A percentile compares a stretch with the other conserved stretches of the same genome.
Conservation (phyloP, 2,113 vertebrate genomes). For the Muntiacus muntjak region DNA sequence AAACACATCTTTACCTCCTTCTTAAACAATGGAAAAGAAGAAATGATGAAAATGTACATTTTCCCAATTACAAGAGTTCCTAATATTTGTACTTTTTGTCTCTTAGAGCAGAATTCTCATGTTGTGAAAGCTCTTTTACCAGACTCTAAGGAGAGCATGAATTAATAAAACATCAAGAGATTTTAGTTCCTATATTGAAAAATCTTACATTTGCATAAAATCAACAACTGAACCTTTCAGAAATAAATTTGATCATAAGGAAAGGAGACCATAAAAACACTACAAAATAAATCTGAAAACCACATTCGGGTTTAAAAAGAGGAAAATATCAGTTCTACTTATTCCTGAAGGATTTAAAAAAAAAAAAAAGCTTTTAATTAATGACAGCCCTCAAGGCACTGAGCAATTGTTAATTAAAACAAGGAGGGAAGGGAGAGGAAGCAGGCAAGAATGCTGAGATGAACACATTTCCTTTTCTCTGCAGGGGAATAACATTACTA, state of each 20-base stretch:
- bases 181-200: conserved; percentile 63
- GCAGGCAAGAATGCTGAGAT: conserved; percentile 54
- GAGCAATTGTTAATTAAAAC: conserved; percentile 77
- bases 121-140: conserved; percentile 11
- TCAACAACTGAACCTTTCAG: conserved; percentile 59
- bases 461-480: conserved; percentile 62
- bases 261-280: conserved; percentile 19
- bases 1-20: conserved; percentile 30
- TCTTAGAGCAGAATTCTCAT: conserved; percentile 14
- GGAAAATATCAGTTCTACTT: conserved; percentile 66
- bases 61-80: conserved; percentile 17
- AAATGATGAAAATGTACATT: conserved; percentile 23
- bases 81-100: conserved; percentile 39
- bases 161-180: conserved; percentile 76
- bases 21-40: conserved; percentile 33
- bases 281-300: conserved; percentile 55
- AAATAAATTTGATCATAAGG: conserved; percentile 68
- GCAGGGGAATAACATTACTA: conserved; percentile 50
- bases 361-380: conserved; percentile 81
- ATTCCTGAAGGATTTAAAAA: conserved; percentile 74
- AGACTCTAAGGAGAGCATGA: conserved; percentile 47
- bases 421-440: conserved; percentile 65
- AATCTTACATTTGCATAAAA: conserved; percentile 71
- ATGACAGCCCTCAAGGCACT: conserved; percentile 76
- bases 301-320: conserved; percentile 55